Base-by-base conservation (phyloP, 2,113 vertebrate species). In the Boleophthalmus pectinirostris region DNA sequence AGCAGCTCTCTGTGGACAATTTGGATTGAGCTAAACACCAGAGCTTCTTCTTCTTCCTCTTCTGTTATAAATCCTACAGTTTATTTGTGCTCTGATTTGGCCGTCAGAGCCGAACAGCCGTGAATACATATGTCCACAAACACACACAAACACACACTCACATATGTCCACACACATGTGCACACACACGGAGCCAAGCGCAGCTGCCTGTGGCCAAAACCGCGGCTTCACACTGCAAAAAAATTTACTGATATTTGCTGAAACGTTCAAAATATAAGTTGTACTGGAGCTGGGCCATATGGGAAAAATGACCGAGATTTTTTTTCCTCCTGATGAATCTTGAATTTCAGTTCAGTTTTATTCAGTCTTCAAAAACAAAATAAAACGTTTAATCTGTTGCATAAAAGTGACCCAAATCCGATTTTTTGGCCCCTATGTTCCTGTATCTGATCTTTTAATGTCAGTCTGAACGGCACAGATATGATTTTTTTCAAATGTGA, bases 141-240 rank as follows among this genome's bases (percentile, higher is more conserved):
- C 35, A 38, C 35, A 38, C 35, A 38, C 35, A 38, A 5, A 38
- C 35, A 38, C 35, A 38, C 35, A 35, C 33, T 6, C 57, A 25
- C 56, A 57, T 57, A 57, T 57, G 56, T 25, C 11, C 23, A 57
- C 21, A 70, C 74, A 81, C 70, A 15, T 47, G 49, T 74, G 64
- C 49, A 16, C 60, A 14, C n/a, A 69, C 78, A 70, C 49, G 56
- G 73, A 75, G 82, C 74, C 79, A 85, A 74, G 68, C 74, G 60
- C 78, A 80, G 80, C 80, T 73, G 78, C 66, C 85, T 75, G 73
- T 16, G 3, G 75, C 75, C 66, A 79, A 75, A 85, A 81, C 24
- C 73, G 70, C 67, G 49, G 73, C 84, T 75, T 51, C 60, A 43
- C 46, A 68, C 70, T 14, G 23, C 56, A 25, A 58, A 25, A 25